These are phyloP conservation scores for Leucania comma DNA, from an alignment of 2,888 invertebrate species.

Conservation along the genomic window DNA sequence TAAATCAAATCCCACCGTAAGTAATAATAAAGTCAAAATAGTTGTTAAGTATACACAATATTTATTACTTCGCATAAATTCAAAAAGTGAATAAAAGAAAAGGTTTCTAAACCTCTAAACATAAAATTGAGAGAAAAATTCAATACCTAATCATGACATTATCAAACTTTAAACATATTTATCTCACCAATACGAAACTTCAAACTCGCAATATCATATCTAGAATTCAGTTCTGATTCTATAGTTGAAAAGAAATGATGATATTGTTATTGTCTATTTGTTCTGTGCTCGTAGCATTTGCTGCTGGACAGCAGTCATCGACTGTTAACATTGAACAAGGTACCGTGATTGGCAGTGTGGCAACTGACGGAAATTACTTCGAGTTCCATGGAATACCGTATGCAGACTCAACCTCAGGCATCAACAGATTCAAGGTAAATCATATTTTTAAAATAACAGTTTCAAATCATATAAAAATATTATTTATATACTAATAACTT, in stretches of 20 bases:
- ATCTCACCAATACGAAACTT: conserved; percentile 59
- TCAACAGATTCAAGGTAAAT: conserved; percentile 81
- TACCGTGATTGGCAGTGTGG: conserved; percentile 73
- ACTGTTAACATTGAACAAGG: conserved; percentile 77
- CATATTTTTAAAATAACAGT: too few species aligned
- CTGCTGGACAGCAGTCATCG: conserved; percentile 64
- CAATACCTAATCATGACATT: conserved; percentile 26
- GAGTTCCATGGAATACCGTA: conserved; percentile 84
- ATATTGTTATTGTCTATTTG: conserved; percentile 63
- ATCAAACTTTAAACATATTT: conserved; percentile 51
- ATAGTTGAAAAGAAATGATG: conserved; percentile 68
- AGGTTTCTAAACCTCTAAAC: too few species aligned
- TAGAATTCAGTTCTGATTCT: conserved; percentile 62
- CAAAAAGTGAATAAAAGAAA: too few species aligned
- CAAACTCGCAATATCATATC: background rate
- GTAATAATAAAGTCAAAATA: too few species aligned
- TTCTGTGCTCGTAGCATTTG: conserved; percentile 58
- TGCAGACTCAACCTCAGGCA: conserved; percentile 83
- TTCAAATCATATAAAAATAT: background rate
- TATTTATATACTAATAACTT: too few species aligned
- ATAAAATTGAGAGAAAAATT: background rate
- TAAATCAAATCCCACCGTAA: too few species aligned
- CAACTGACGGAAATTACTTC: conserved; percentile 72
- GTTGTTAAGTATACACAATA: too few species aligned
- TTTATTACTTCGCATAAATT: too few species aligned